Percentiles rank a stretch among this genome's conserved stretches.
Conservation (phyloP, 2,113 vertebrate species). For the Siniperca chuatsi region DNA sequence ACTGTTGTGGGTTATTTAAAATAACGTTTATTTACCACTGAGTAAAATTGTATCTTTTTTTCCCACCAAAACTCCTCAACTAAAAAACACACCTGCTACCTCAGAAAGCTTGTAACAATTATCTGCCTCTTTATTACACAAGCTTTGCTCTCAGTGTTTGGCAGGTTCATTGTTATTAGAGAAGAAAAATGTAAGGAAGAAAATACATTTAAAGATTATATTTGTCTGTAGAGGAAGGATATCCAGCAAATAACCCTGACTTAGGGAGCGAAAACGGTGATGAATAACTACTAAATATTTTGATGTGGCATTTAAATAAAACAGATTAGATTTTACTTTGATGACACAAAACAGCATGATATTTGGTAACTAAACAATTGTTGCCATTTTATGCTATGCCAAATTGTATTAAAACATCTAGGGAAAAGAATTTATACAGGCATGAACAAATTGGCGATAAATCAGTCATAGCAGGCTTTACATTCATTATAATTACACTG, state of each 20-base stretch:
- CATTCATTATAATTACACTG: neutral
- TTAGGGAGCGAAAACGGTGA: neutral
- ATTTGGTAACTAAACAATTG: neutral
- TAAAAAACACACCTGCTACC: constrained; percentile 71
- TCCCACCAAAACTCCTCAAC: constrained; percentile 49
- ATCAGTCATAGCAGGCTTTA: neutral
- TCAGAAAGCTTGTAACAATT: constrained; percentile 51
- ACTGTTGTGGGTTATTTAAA: constrained; percentile 13
- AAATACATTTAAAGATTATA: neutral
- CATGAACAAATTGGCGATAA: neutral
- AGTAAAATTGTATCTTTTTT: neutral
- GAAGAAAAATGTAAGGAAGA: neutral
- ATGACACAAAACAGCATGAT: neutral
- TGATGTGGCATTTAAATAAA: neutral
- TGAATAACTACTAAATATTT: neutral
- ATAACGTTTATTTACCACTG: neutral
- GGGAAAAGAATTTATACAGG: neutral
- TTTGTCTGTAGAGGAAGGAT: neutral
- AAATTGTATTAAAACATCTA: neutral
- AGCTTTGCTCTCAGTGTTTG: constrained; percentile 33
- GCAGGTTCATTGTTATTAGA: constrained; percentile 11
- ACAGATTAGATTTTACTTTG: neutral
- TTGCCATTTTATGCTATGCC: neutral
- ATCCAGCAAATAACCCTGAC: neutral
- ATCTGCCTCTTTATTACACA: constrained; percentile 29